Base-by-base conservation (phyloP, 2,113 vertebrate genomes). In the Ahaetulla prasina region DNA sequence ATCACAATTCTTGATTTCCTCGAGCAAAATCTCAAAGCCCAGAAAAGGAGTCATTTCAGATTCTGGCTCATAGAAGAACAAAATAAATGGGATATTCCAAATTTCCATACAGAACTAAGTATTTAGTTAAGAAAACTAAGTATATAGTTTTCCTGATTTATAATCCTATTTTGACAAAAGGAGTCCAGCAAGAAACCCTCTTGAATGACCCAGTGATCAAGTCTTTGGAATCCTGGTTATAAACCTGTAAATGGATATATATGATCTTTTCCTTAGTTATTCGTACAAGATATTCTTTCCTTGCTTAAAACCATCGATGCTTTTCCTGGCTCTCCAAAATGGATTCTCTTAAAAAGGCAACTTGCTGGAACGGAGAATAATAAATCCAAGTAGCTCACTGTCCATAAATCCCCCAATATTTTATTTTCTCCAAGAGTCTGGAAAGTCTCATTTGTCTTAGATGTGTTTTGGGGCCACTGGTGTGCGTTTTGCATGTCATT, bases 261-360 rank as follows among this genome's bases (percentile, higher is more conserved):
- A 35, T n/a, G 2, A 20, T 18, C 5, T 18, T 74, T 39, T 74
- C 68, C n/a, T 20, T 39, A 74, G n/a, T 74, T 74, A 8, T 14
- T 63, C 27, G 30, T n/a, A 30, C 8, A 57, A 85, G 10, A 47
- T 23, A 47, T 85, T 25, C 39, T 43, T 85, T 12, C 30, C 45
- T 27, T 25, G 8, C 25, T 30, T 39, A 93, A 94, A 93, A 27
- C 94, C 92, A 55, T 87, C 80, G 14, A 91, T 95, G 39, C 53
- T 0, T 91, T 95, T 92, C 50, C 88, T 68, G 93, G 87, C 94
- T 96, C 95, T 93, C 94, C 93, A 93, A 96, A 95, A 87, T 93
- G 94, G 95, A 92, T 92, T 85, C 95, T 94, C 92, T 92, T 93
- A 94, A 95, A 94, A 91, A 96, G 95, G 93, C 6, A 27, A 87